phyloP scores from a whole-genome alignment of 2,888 invertebrate species.

The Dimorphilus gyrociliatus region DNA sequence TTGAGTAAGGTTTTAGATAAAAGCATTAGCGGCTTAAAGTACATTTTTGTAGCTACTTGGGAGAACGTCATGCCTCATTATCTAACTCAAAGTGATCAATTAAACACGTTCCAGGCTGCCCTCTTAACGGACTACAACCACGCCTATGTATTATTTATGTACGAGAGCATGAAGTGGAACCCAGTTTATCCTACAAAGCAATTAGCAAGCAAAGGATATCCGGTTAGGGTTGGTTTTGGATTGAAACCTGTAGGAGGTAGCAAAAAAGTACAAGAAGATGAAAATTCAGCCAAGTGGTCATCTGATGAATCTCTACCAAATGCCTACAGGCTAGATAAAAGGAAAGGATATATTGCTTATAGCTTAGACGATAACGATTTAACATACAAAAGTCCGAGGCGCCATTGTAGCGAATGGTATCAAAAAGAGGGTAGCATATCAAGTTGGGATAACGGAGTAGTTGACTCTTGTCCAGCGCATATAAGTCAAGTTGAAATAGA shows the following conservation, averaged over 20 bases:
- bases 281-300: slow-evolving; percentile 3
- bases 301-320: not conserved
- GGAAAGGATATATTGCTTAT: slow-evolving; percentile 3
- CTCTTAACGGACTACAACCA: slow-evolving; percentile 6
- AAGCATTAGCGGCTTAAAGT: not conserved
- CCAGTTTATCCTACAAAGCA: too few relatives aligned
- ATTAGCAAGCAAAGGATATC: slow-evolving; percentile 5
- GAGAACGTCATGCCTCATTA: slow-evolving; percentile 4
- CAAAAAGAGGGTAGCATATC: not conserved
- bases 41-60: slow-evolving; percentile 8
- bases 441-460: not conserved
- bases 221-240: slow-evolving; percentile 5
- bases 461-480: not conserved
- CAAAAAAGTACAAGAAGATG: not conserved
- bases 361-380: slow-evolving; percentile 3
- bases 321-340: slow-evolving; percentile 2
- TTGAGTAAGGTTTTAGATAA: not conserved
- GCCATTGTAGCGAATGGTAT: slow-evolving; percentile 6
- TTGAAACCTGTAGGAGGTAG: not conserved
- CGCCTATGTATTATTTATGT: slow-evolving; percentile 6
- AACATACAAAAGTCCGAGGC: slow-evolving; percentile 3
- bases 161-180: slow-evolving; percentile 7
- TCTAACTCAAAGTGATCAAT: slow-evolving; percentile 1
- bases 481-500: not conserved
- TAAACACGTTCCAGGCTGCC: slow-evolving; percentile 9